phyloP scores from a whole-genome alignment of 1,140 invertebrate genomes.

The Pachypeltis micranthus region DNA sequence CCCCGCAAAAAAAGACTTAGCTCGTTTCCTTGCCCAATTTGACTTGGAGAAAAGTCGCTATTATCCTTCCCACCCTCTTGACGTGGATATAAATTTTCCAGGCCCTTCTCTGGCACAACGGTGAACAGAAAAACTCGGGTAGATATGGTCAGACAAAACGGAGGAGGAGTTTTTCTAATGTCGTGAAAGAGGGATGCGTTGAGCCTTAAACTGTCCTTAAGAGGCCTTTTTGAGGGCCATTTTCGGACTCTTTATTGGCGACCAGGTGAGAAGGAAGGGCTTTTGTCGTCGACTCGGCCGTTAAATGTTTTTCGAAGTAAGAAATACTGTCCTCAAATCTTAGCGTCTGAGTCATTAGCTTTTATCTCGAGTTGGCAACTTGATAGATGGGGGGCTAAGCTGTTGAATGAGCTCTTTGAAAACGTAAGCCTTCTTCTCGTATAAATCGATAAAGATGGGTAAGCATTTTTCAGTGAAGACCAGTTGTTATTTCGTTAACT shows the following conservation, averaged over 20 bases:
- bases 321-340: too few species aligned
- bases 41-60: neutral
- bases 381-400: too few species aligned
- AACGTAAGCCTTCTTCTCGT: too few species aligned
- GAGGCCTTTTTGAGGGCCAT: neutral
- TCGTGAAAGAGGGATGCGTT: neutral
- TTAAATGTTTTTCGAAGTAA: neutral
- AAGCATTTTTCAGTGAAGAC: too few species aligned
- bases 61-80: slow-evolving; percentile 6
- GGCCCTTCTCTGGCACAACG: neutral
- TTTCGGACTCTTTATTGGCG: neutral
- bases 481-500: too few species aligned
- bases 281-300: neutral
- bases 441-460: too few species aligned
- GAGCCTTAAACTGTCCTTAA: neutral
- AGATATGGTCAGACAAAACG: slow-evolving; percentile 4
- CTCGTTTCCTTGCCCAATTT: neutral
- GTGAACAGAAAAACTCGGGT: neutral
- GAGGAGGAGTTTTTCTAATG: neutral
- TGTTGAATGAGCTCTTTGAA: too few species aligned
- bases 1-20: neutral
- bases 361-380: too few species aligned
- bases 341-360: too few species aligned
- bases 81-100: neutral
- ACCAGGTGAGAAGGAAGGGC: neutral